Conservation (phyloP, 1,140 invertebrate species). For the Pachypsylla venusta region DNA sequence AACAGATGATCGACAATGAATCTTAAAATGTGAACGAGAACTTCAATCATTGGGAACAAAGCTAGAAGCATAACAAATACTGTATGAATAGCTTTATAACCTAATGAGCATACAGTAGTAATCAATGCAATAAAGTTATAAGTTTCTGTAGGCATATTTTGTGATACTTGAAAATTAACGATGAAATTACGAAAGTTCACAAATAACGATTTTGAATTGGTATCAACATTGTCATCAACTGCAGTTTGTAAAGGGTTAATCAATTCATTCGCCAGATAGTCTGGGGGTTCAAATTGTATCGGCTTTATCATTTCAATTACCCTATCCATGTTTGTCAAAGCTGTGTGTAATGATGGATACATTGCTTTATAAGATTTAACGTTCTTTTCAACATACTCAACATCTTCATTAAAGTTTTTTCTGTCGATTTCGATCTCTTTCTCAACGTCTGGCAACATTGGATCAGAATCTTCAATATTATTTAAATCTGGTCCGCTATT, state of each 20-base stretch:
- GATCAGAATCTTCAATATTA: too few species aligned
- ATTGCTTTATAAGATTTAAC: background rate
- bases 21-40: background rate
- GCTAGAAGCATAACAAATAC: background rate
- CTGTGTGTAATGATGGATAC: background rate
- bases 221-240: too few species aligned
- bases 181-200: background rate
- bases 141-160: background rate
- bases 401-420: background rate
- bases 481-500: too few species aligned
- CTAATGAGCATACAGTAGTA: background rate
- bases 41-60: background rate
- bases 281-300: background rate
- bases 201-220: too few species aligned
- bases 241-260: too few species aligned
- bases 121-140: background rate
- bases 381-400: too few species aligned
- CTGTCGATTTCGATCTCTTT: too few species aligned
- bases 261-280: too few species aligned
- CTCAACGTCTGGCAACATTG: too few species aligned
- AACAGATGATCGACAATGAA: background rate
- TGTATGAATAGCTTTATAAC: background rate
- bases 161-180: background rate
- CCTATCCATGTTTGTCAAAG: background rate
- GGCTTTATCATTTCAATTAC: background rate